A percentile compares a stretch with the other conserved stretches of the same genome.
Conservation (phyloP, 35 echinoderm and acorn worm species). For the Apostichopus japonicus region DNA sequence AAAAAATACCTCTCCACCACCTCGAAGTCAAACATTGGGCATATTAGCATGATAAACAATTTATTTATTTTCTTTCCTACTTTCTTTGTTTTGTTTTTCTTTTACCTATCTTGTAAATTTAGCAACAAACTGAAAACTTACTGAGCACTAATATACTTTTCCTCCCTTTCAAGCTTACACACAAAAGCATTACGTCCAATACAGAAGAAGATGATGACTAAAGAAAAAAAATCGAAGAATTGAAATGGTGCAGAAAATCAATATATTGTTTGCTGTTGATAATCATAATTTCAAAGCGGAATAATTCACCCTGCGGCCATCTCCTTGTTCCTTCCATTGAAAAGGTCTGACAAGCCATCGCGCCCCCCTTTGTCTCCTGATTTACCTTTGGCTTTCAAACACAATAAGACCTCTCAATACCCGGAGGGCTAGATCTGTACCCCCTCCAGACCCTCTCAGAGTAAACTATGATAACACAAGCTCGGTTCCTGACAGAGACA, state of each 20-base stretch:
- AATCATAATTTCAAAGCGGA: neutral
- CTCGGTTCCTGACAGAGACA: neutral
- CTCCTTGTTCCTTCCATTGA: neutral
- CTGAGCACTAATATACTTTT: too few species aligned
- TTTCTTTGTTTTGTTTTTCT: too few species aligned
- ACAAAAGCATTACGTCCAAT: too few species aligned
- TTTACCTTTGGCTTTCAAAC: conserved; percentile 31
- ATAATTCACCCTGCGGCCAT: conserved; percentile 2
- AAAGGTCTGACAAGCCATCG: neutral
- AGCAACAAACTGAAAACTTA: too few species aligned
- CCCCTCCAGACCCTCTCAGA: neutral
- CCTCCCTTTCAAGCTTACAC: too few species aligned
- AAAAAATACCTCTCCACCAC: too few species aligned
- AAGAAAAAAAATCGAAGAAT: neutral
- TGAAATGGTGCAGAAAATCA: conserved; percentile 45
- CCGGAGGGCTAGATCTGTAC: neutral
- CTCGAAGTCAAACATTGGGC: too few species aligned
- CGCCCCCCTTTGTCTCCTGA: neutral
- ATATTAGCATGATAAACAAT: too few species aligned
- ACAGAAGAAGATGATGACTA: neutral
- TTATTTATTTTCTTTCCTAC: too few species aligned
- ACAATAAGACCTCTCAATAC: neutral
- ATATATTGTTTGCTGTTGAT: conserved; percentile 11
- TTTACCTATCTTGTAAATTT: too few species aligned
- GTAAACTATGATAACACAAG: neutral